Base-by-base conservation (phyloP, 2,797 vertebrate genomes). In the Anniella stebbinsi region DNA sequence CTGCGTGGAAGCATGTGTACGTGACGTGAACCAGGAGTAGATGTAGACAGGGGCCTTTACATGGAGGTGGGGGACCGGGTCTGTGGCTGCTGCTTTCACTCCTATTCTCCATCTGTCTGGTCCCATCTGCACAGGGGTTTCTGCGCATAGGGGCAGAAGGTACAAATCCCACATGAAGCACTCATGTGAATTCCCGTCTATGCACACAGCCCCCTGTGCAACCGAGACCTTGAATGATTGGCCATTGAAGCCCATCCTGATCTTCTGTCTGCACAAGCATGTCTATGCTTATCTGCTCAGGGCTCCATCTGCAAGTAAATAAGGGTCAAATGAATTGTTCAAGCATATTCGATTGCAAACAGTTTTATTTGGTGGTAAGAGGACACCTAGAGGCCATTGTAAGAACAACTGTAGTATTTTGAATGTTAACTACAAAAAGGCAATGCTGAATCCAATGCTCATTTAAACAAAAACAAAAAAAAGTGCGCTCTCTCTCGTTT, bases 341-440 rank as follows among this genome's bases (percentile, higher is more conserved):
- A 51, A 54, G 60, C 13, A 17, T 17, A 41, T 54, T 18, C 15
- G 0, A 38, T 69, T 38, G 60, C 0, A 28, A 36, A 33, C 13
- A 25, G 2, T n/a, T 54, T 83, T 87, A 54, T 60, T 25, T 87
- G 54, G 63, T 33, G 60, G 54, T 13, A 92, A 82, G 73, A 36
- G 41, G 91, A 78, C 91, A 84, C 66, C 88, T 89, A 89, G 88
- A 33, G 91, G 80, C n/a, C 4, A 10, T 13, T 2, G 69, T n/a
- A 0, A 4, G 72, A 45, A 45, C 51, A 48, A 57, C 57, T n/a
- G n/a, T n/a, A 41, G 45, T 13, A 41, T 60, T 70, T 41, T 67
- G 81, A 81, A 36, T 63, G 3, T 63, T 8, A 36, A 3, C 12
- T 4, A 3, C 13, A 33, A 33, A 67, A 25, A 45, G 25, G 63